Conservation (phyloP, 2,888 invertebrate genomes). For the Acronicta leporina region DNA sequence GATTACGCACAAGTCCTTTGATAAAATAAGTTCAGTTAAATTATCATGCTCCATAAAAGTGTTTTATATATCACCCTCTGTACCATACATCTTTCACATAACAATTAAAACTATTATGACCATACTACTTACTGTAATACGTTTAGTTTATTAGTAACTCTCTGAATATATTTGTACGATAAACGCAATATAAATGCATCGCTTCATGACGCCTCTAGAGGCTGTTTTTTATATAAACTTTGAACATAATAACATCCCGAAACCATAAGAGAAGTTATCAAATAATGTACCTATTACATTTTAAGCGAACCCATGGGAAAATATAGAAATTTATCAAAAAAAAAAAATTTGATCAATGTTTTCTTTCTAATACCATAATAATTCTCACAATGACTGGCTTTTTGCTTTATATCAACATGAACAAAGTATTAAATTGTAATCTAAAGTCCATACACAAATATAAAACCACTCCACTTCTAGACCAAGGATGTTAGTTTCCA, state of each 20-base stretch:
- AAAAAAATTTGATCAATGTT: too few relatives aligned
- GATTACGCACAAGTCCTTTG: too few relatives aligned
- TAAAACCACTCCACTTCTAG: too few relatives aligned
- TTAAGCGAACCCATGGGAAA: slow-evolving; percentile 12
- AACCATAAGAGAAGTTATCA: slow-evolving; percentile 5
- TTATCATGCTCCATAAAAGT: slow-evolving; percentile 17
- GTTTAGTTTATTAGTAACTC: slow-evolving; percentile 18
- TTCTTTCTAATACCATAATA: too few relatives aligned
- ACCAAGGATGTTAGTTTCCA: too few relatives aligned
- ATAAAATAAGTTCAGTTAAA: not conserved
- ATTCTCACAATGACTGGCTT: too few relatives aligned
- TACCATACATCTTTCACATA: slow-evolving; percentile 13
- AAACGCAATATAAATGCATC: slow-evolving; percentile 54
- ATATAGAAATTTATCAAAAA: not conserved
- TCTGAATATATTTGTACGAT: slow-evolving; percentile 47
- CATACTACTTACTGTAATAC: not conserved
- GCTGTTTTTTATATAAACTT: not conserved
- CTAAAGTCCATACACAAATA: too few relatives aligned
- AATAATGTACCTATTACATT: slow-evolving; percentile 20
- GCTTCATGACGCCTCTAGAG: slow-evolving; percentile 4
- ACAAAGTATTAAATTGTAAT: too few relatives aligned
- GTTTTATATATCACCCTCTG: not conserved
- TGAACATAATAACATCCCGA: slow-evolving; percentile 13
- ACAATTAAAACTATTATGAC: slow-evolving; percentile 26
- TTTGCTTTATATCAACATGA: too few relatives aligned